phyloP scores from a whole-genome alignment of 2,797 vertebrate species.

The Hemitrygon akajei region DNA sequence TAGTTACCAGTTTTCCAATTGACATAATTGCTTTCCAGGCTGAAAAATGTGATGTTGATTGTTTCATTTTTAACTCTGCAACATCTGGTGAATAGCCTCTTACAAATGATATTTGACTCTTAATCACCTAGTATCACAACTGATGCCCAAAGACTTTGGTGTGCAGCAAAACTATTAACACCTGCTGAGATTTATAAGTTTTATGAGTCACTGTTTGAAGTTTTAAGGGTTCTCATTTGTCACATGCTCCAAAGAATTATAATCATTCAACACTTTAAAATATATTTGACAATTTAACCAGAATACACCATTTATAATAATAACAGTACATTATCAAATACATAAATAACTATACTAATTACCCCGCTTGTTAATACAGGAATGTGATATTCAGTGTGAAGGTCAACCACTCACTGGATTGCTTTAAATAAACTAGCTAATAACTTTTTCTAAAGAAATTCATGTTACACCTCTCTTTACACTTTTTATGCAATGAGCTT shows the following conservation, averaged over 20 bases:
- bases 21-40: background rate
- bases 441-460: background rate
- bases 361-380: background rate
- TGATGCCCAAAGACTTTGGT: background rate
- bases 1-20: background rate
- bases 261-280: background rate
- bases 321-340: background rate
- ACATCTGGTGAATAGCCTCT: background rate
- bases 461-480: background rate
- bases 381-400: background rate
- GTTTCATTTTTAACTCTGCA: background rate
- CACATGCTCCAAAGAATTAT: no score
- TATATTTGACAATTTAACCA: background rate
- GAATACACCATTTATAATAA: background rate
- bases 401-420: background rate
- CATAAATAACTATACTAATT: background rate
- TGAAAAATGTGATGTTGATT: background rate
- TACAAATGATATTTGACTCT: background rate
- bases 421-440: background rate
- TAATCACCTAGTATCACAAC: background rate
- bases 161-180: background rate
- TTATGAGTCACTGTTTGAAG: background rate
- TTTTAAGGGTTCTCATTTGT: background rate
- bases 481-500: no score
- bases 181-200: background rate